These are phyloP conservation scores for Perdita meconis DNA, from an alignment of 2,888 invertebrate genomes.

Conservation along the genomic window DNA sequence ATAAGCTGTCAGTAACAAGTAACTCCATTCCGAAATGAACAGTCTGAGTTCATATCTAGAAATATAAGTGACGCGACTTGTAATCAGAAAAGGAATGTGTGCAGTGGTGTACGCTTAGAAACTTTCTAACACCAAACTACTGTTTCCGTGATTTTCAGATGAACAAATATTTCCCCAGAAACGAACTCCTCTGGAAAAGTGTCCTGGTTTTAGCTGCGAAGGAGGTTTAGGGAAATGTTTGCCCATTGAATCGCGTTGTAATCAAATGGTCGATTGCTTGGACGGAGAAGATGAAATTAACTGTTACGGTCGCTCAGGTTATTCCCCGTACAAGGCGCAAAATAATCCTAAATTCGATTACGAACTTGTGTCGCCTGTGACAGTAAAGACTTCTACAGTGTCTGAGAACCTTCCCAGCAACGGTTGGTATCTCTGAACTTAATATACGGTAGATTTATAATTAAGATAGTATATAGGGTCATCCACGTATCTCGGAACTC, in stretches of 20 bases:
- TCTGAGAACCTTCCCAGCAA: not conserved
- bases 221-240: slow-evolving; percentile 89
- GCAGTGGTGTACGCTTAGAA: too few relatives aligned
- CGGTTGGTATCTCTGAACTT: not conserved
- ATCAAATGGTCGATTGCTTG: slow-evolving; percentile 91
- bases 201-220: slow-evolving; percentile 90
- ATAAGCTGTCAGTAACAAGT: too few relatives aligned
- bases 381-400: not conserved
- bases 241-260: slow-evolving; percentile 88
- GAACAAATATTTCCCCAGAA: not conserved
- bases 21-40: too few relatives aligned
- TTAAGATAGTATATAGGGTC: too few relatives aligned
- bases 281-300: slow-evolving; percentile 92
- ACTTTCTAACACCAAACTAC: too few relatives aligned
- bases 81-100: too few relatives aligned
- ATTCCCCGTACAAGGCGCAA: not conserved
- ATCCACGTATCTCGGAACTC: too few relatives aligned
- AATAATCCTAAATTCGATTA: not conserved
- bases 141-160: slow-evolving; percentile 11
- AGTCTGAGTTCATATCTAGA: too few relatives aligned
- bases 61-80: too few relatives aligned
- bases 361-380: not conserved
- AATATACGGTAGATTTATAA: not conserved
- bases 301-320: slow-evolving; percentile 83
- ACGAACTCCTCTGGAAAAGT: slow-evolving; percentile 86